Base-by-base conservation (phyloP, 1,140 invertebrate species). In the Hylaeus volcanicus region DNA sequence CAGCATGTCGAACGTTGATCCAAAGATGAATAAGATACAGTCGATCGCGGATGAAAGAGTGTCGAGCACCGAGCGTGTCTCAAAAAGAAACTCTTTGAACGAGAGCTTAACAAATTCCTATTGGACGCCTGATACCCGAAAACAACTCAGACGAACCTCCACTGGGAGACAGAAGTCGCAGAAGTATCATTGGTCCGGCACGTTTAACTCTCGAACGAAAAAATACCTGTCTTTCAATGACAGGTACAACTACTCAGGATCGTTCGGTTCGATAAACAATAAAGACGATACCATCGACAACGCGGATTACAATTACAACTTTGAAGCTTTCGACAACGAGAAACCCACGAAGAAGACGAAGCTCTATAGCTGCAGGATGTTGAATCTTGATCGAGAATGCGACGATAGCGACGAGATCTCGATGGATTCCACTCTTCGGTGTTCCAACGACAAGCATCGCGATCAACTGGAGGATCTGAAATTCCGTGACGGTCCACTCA, bases 141-240 rank as follows among this genome's bases (percentile, higher is more conserved):
- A 69, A 66, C 53, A 48, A 37, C 14, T 11, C 2, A 82, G 83
- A 61, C 60, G 48, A 3, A 58, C 60, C 5, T 26, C 11, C 37
- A 5, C 2, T 39, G 53, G 43, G 5, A 81, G 66, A 72, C 80
- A 76, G 71, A 79, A 74, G 15, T 11, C 26, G 14, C 56, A 63
- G 4, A 87, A 79, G n/a, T 87, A 84, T 41, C 73, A 87, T 56
- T 87, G 85, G 86, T 79, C 85, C 37, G 86, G 86, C 48, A 86
- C 53, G 37, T 86, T 86, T 39, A 69, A 72, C 63, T 48, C 73
- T 43, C 51, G 39, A 26, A 8, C 2, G 5, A 78, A 37, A 56
- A 79, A 55, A 5, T 51, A 53, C n/a, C 48, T 39, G 14, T 39
- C 12, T 4, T 1, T 51, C 15, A 8, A 12, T 5, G 51, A 48